A percentile compares a stretch with the other conserved stretches of the same genome.
phyloP scores from a whole-genome alignment of 2,113 vertebrate species.

The Cavia porcellus region DNA sequence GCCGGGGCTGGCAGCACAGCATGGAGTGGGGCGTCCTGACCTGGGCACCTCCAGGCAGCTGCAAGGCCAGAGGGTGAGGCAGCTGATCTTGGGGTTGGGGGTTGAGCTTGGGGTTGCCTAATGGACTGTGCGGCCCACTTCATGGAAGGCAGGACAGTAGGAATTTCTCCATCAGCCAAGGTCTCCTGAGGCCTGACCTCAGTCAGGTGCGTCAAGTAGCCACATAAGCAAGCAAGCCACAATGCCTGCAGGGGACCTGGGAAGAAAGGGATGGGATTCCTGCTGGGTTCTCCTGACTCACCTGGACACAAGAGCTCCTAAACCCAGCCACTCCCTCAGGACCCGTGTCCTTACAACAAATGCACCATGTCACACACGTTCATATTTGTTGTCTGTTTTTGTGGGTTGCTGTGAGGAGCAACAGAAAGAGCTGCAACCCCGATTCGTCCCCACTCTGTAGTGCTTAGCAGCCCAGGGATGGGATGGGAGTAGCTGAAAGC shows the following conservation, averaged over 20 bases:
- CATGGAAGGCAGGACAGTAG: not conserved
- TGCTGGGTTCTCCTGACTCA: not conserved
- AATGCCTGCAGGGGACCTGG: not conserved
- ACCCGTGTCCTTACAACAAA: not conserved
- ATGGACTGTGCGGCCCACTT: not conserved
- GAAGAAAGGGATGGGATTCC: not conserved
- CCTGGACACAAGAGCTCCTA: not conserved
- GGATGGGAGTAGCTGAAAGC: not conserved
- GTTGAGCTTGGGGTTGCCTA: not conserved
- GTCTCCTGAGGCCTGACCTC: not conserved
- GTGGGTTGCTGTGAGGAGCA: no score
- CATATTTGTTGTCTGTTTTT: not conserved
- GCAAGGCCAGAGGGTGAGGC: not conserved
- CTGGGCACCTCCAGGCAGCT: not conserved
- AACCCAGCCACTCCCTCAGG: not conserved
- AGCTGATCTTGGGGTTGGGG: not conserved
- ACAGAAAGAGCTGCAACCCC: not conserved
- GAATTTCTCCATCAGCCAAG: not conserved
- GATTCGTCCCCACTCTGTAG: no score
- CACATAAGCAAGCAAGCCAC: accelerated
- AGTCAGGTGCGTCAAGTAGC: not conserved
- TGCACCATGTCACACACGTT: not conserved
- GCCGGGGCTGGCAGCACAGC: not conserved
- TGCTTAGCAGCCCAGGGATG: not conserved
- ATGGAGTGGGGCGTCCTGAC: not conserved